Evolutionary conservation across 1,140 invertebrate species (phyloP), one percentile per base, ranked within the genome.

Genomic region (Adoxophyes honmai): DNA sequence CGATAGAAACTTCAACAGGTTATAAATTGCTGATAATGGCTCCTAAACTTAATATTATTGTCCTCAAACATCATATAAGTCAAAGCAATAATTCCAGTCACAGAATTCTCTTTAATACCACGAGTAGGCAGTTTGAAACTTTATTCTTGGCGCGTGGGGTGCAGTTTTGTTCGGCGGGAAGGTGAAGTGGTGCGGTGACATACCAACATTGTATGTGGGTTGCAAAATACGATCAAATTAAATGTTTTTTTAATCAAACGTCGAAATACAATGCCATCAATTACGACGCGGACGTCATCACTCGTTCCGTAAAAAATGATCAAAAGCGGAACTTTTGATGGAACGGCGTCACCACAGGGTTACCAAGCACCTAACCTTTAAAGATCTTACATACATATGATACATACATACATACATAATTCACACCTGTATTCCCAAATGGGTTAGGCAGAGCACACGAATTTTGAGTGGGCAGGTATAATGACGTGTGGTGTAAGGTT

Each of bases 241-340:
- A 44, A 44, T 48, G 11, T 48, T 48, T 48, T 28, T 48, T 48
- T 48, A 28, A 48, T 48, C 18, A 48, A 48, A 48, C 18, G 16
- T 44, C 39, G 39, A 48, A 48, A 48, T 48, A 28, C 42, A 48
- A 48, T 44, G 42, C 18, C 42, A 48, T 48, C 42, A 48, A 48
- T 48, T 21, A 11, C 10, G 42, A 28, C 21, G 13, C 42, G 21
- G 6, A 6, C 21, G 42, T 48, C 42, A 48, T 28, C 42, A 7
- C 18, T 28, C 1, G 21, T 48, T 28, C 21, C 11, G 21, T 48
- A 48, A 48, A 48, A 48, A 48, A 48, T 48, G 21, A 16, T 28
- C 42, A 48, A 48, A 48, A 48, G 42, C 42, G 42, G 42, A 18
- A 48, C 42, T 48, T 33, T 48, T 48, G 42, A 48, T 48, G n/a